These are phyloP conservation scores for Polypterus senegalus DNA, from an alignment of 2,113 vertebrate species.

Conservation along the genomic window DNA sequence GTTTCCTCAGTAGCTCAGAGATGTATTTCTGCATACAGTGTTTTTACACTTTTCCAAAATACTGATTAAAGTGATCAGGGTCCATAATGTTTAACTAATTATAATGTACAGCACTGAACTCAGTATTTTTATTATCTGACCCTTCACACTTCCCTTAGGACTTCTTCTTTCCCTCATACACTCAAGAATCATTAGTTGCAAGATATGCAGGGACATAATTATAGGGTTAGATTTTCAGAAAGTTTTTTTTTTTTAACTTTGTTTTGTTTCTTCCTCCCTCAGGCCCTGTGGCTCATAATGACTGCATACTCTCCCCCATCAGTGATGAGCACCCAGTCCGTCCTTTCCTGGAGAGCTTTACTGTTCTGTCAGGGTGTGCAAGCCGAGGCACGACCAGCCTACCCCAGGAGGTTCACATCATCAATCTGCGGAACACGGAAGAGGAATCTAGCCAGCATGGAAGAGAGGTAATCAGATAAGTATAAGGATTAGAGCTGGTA, in stretches of 20 bases:
- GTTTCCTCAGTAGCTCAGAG: too few species aligned
- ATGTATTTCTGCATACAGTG: too few species aligned
- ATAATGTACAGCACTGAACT: too few species aligned
- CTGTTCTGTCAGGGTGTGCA: constrained; percentile 75
- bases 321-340: constrained; percentile 75
- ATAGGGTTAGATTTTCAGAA: background rate
- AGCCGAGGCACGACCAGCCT: constrained; percentile 67
- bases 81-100: too few species aligned
- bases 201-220: too few species aligned
- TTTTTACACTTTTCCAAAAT: too few species aligned
- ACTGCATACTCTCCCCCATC: constrained; percentile 67
- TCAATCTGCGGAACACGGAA: constrained; percentile 62
- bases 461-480: constrained; percentile 50
- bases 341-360: constrained; percentile 74
- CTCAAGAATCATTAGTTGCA: too few species aligned
- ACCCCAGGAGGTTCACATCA: constrained; percentile 78
- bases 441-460: constrained; percentile 41
- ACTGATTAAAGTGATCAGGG: too few species aligned
- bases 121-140: too few species aligned
- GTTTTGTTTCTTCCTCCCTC: constrained; percentile 17
- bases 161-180: too few species aligned
- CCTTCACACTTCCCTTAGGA: too few species aligned
- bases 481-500: too few species aligned
- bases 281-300: constrained; percentile 59
- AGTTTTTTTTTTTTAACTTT: constrained; percentile 11